Conservation (phyloP, 2,113 vertebrate species). For the Mesembrinibis cayennensis region DNA sequence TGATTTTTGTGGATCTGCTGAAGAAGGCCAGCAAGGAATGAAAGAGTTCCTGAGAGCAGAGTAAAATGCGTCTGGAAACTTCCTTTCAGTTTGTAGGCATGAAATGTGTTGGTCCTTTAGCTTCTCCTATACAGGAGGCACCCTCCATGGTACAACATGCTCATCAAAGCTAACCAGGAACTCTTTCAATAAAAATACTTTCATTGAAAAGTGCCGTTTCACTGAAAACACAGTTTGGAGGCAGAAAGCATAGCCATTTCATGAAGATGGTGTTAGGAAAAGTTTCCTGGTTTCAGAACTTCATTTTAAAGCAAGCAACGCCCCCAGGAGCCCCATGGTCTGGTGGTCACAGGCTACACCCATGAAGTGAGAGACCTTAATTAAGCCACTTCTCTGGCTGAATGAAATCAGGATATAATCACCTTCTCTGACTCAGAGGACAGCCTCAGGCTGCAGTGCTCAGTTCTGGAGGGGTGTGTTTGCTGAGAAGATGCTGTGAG, state of each 20-base stretch:
- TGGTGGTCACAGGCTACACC: not conserved
- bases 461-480: not conserved
- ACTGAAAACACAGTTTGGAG: not conserved
- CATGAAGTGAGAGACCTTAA: not conserved
- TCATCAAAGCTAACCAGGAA: not conserved
- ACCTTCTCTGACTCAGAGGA: not conserved
- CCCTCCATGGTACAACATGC: not conserved
- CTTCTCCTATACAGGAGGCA: not conserved
- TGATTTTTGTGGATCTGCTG: not conserved
- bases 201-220: not conserved
- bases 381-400: not conserved
- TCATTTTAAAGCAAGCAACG: not conserved
- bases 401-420: not conserved
- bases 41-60: not conserved
- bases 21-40: not conserved
- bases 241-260: not conserved
- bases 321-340: not conserved
- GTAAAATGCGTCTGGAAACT: not conserved
- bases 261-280: not conserved
- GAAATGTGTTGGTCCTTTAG: not conserved
- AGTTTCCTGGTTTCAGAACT: not conserved
- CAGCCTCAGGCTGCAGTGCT: not conserved
- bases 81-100: not conserved
- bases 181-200: not conserved
- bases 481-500: not conserved